Percentiles rank a stretch among this genome's conserved stretches.
These are phyloP conservation scores for Tylochromis polylepis DNA, from an alignment of 2,113 vertebrate genomes.

Conservation along the genomic window DNA sequence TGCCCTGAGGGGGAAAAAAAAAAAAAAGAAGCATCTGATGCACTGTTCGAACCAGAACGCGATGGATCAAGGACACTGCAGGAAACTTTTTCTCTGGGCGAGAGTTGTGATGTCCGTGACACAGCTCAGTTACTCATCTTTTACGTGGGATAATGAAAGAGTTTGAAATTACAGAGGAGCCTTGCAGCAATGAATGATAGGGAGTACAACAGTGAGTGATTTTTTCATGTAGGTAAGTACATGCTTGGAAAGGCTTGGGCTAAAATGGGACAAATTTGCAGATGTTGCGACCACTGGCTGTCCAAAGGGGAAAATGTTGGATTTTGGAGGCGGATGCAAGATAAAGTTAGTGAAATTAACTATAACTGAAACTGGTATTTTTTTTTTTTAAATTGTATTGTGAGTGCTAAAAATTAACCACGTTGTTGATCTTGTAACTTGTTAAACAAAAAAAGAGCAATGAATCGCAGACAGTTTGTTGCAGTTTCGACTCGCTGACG, in stretches of 20 bases:
- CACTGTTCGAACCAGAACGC: background rate
- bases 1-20: accelerated
- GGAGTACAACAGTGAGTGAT: background rate
- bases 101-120: background rate
- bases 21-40: background rate
- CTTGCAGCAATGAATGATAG: background rate
- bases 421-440: background rate
- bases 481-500: background rate
- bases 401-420: background rate
- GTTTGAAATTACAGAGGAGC: background rate
- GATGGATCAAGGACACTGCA: background rate
- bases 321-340: background rate
- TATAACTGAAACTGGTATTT: background rate
- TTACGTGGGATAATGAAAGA: background rate
- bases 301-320: background rate
- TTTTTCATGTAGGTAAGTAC: background rate
- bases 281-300: background rate
- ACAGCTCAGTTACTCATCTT: background rate
- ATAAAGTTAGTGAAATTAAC: background rate
- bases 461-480: background rate
- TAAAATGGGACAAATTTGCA: background rate
- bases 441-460: background rate
- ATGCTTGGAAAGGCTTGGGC: background rate
- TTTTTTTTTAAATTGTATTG: accelerated
- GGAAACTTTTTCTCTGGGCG: background rate